Base-by-base conservation (phyloP, 2,888 invertebrate genomes). In the Ametastegia equiseti region DNA sequence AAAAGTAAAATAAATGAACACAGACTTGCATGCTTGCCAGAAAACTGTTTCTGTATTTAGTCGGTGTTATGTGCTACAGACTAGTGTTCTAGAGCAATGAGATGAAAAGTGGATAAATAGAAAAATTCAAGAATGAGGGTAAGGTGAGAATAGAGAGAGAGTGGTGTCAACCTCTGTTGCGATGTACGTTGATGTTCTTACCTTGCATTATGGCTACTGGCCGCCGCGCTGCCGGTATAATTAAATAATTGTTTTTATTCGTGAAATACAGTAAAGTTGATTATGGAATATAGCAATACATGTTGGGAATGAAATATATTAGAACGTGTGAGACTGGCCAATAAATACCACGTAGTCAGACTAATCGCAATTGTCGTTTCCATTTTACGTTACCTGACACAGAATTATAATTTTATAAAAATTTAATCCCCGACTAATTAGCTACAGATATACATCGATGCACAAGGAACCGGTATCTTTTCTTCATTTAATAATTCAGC, bases 181-280 rank as follows among this genome's bases (percentile, higher is more conserved):
- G 90, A 91, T 92, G 91, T 90, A 91, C 88, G 90, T 91, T 90
- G 89, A 88, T 91, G 90, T 88, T 91, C 91, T 92, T 92, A 91
- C 91, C 91, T 92, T 92, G 91, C 89, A 88, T 91, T 91, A 91
- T 92, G 90, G 90, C 89, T 90, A 90, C 91, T 92, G 91, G 91
- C 91, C 89, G 91, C 91, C 91, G 91, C 91, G 91, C 91, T 92
- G 91, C 91, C 91, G 90, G 90, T 92, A 91, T 91, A 91, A 91
- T 92, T 90, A 92, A 91, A 92, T 91, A 88, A 91, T 90, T 91
- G 90, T 88, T 91, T 92, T 91, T 90, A 90, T 89, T 90, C 88
- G 88, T 89, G 88, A 89, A 88, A 87, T 87, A 89, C 87, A 89
- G 88, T 87, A 88, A 85, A 89, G 88, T 89, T 86, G 89, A 88